Evolutionary conservation across 2,888 invertebrate genomes (phyloP).

Genomic region (Caenorhabditis drosophilae): DNA sequence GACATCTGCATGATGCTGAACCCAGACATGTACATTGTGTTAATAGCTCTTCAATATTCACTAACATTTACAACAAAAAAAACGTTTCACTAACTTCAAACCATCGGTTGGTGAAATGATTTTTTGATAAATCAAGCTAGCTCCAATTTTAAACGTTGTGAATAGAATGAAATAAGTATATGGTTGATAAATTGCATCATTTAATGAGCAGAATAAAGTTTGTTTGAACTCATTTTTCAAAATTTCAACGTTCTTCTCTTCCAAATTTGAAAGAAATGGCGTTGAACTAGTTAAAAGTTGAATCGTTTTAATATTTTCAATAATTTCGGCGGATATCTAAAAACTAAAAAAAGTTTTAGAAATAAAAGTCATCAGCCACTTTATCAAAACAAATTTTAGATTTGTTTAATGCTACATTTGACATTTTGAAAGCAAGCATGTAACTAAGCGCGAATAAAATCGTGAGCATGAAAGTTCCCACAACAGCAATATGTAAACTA

Average conservation of each 20-base stretch:
- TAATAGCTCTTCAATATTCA: conserved; percentile 36
- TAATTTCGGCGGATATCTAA: conserved; percentile 70
- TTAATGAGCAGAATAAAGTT: conserved; percentile 32
- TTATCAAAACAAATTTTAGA: conserved; percentile 71
- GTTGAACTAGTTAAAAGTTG: conserved; percentile 70
- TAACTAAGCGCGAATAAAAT: conserved; percentile 69
- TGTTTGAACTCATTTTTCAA: conserved; percentile 39
- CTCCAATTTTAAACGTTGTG: conserved; percentile 48
- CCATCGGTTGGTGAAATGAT: conserved; percentile 13
- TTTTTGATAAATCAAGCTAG: conserved; percentile 39
- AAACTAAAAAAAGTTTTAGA: conserved; percentile 5
- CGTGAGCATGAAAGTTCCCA: conserved; percentile 62
- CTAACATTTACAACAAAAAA: conserved; percentile 65
- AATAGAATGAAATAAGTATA: conserved; percentile 52
- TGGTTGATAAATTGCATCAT: conserved; percentile 49
- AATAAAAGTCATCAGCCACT: conserved; percentile 1
- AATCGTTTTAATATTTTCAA: conserved; percentile 71
- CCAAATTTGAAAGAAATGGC: no score
- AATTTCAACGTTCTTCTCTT: no score
- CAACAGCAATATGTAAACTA: conserved; percentile 68
- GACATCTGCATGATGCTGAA: no score
- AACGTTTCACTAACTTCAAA: conserved; percentile 45
- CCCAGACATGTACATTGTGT: conserved; percentile 46
- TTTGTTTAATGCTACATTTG: conserved; percentile 49
- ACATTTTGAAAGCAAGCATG: conserved; percentile 71